A percentile compares a stretch with the other conserved stretches of the same genome.
Conservation (phyloP, 2,113 vertebrate genomes). For the Cichladusa arquata region DNA sequence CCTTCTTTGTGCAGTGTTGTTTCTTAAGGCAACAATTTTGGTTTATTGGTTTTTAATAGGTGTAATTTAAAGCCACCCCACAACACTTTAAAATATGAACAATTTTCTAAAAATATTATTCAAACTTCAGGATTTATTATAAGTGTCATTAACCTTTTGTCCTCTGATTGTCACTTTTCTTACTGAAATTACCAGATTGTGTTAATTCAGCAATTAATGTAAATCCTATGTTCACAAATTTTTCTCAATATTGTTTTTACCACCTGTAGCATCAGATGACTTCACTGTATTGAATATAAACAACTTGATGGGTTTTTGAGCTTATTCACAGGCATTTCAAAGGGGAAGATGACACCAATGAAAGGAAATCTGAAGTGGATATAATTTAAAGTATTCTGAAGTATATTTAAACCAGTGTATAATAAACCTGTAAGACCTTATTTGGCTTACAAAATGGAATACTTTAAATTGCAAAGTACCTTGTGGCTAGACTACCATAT, state of each 20-base stretch:
- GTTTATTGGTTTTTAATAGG: neutral
- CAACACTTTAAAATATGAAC: neutral
- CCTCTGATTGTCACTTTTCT: neutral
- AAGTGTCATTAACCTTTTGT: neutral
- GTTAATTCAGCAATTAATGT: neutral
- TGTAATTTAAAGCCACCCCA: neutral
- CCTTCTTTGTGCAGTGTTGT: neutral
- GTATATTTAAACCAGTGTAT: neutral
- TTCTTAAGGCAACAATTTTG: neutral
- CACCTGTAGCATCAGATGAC: neutral
- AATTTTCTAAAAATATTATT: neutral
- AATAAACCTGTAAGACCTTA: neutral
- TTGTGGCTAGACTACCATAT: neutral
- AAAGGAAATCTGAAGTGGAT: neutral
- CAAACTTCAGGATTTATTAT: neutral
- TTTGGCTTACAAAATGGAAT: neutral
- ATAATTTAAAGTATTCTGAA: neutral
- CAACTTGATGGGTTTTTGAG: accelerated
- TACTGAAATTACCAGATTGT: neutral
- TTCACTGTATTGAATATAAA: neutral
- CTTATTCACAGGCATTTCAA: neutral
- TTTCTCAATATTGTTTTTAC: neutral
- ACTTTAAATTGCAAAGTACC: neutral
- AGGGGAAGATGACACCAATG: neutral
- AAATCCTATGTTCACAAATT: neutral